Evolutionary conservation across 2,797 vertebrate species (phyloP), one percentile per base, ranked within the genome.

Genomic region (Neosilurus mollespiculum): DNA sequence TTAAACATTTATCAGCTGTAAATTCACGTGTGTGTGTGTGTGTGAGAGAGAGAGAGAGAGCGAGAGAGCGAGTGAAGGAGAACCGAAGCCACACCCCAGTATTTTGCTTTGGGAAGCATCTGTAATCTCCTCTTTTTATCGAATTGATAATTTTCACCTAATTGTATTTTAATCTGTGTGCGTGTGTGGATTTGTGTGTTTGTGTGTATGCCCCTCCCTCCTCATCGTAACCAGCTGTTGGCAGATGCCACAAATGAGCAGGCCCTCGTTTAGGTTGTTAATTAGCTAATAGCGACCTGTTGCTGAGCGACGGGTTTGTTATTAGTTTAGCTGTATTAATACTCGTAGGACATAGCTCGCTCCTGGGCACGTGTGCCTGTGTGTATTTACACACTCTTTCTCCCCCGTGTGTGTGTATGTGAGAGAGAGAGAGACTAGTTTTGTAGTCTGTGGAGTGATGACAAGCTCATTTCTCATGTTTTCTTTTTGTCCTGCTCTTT

Each of bases 111-210:
- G 64, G 15, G 79, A 82, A 67, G 91, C 91, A 93, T 92, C 91
- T 93, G 93, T 88, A 91, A 90, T 86, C 6, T 49, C 24, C 83
- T 81, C 76, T 80, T 90, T n/a, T n/a, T n/a, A n/a, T n/a, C n/a
- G 84, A 90, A 88, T 89, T 91, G 87, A 89, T 92, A 89, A 92
- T 91, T 91, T 91, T 91, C 90, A 85, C 91, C 91, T 92, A 92
- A 92, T 93, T 93, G 92, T 91, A 88, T 90, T 91, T 91, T 92
- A 92, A 90, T 93, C 90, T 85, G n/a, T n/a, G n/a, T n/a, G n/a
- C n/a, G n/a, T n/a, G n/a, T n/a, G n/a, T n/a, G n/a, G 64, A 26
- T 62, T 56, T 73, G 56, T 78, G 72, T 78, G 34, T 59, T 37
- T 15, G 43, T 30, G 37, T 76, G 51, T 43, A 2, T 51, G 66